Percentiles rank a stretch among this genome's conserved stretches.
Conservation (phyloP, 2,113 vertebrate genomes). For the Arenaria interpres region DNA sequence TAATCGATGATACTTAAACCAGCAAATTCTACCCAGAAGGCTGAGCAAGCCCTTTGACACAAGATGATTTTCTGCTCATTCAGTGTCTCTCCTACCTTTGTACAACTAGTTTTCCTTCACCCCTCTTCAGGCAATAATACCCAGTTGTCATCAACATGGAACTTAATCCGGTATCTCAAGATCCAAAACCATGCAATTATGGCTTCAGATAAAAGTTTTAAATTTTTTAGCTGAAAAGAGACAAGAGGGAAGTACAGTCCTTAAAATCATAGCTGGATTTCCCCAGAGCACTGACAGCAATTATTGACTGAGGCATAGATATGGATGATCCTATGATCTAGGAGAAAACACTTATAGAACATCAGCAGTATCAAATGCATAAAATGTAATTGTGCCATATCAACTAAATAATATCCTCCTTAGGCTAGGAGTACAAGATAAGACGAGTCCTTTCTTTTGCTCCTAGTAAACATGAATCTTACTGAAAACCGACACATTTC, state of each 20-base stretch:
- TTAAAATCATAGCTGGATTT: neutral
- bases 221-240: neutral
- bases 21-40: neutral
- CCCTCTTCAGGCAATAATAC: neutral
- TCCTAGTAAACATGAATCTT: accelerated
- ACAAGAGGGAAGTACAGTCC: neutral
- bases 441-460: neutral
- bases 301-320: neutral
- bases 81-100: neutral
- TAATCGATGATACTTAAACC: neutral
- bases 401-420: neutral
- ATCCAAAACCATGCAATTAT: neutral
- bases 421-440: neutral
- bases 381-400: neutral
- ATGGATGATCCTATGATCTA: neutral
- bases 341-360: neutral
- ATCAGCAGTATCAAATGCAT: neutral
- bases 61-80: neutral
- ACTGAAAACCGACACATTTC: neutral
- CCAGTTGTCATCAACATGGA: neutral
- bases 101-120: neutral
- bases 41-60: neutral
- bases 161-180: neutral
- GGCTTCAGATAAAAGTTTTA: neutral
- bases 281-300: neutral